Evolutionary conservation across 2,888 invertebrate species (phyloP), one percentile per base, ranked within the genome.

Genomic region (Gari tellinella): DNA sequence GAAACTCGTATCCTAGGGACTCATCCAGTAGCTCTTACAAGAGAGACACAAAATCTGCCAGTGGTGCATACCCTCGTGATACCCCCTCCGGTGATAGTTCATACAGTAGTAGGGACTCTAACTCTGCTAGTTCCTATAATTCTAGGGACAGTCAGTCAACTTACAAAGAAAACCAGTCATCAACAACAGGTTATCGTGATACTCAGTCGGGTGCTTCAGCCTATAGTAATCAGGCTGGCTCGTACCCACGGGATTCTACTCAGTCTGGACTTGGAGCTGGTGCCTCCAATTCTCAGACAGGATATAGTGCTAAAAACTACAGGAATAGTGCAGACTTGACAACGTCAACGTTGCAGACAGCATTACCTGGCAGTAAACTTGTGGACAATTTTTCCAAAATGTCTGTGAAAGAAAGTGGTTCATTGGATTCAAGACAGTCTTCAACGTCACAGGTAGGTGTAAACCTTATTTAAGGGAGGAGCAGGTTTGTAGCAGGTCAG

Each of bases 371-470:
- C 19, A 87, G 83, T 67, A 90, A 90, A 80, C 74, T 90, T 17
- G 83, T 84, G 57, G 90, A 90, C 64, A 88, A 86, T 70, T 77
- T 90, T 48, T 87, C 87, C 26, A 91, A 90, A 72, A 86, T 90
- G 84, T 69, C 84, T 8, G 82, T 90, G 26, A 90, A 90, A 64
- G 90, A 90, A 60, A 69, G 80, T 43, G 38, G 81, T 17, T 31
- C 31, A 31, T 53, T 87, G 67, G 84, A 84, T 55, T 66, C 67
- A 17, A 66, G 75, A 57, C 79, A 82, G 67, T 74, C 85, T 51
- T 25, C 81, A 48, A 62, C 72, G 51, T 62, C 72, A 19, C 81
- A 81, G 81, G 83, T 82, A 75, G 52, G 25, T 21, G n/a, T 2
- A 26, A 31, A n/a, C 55, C 21, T 37, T 21, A 38, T 21, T 19